Conservation (phyloP, 2,888 invertebrate genomes). For the Rhodophaea formosa region DNA sequence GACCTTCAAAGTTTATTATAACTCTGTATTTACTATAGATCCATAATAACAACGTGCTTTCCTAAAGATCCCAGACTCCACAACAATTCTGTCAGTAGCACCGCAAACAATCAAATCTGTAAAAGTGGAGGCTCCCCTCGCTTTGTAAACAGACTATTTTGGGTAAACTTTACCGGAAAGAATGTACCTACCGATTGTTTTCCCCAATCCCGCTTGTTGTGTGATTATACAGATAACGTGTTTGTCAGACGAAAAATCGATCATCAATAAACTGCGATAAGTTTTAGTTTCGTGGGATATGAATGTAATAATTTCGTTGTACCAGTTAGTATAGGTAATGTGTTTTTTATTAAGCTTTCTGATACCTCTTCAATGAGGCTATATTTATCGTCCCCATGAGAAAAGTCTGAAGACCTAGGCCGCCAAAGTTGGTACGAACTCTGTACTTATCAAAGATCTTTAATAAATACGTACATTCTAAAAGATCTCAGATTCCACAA, state of each 20-base stretch:
- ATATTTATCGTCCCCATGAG: neutral
- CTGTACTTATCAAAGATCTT: neutral
- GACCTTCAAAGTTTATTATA: neutral
- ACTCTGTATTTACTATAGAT: neutral
- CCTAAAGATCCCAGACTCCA: slow-evolving; percentile 24
- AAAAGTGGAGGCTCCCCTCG: slow-evolving; percentile 32
- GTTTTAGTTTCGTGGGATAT: too few species aligned
- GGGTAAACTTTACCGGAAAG: slow-evolving; percentile 35
- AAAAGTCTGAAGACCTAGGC: neutral
- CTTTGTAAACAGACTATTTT: slow-evolving; percentile 39
- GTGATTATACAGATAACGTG: slow-evolving; percentile 37
- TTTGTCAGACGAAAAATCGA: slow-evolving; percentile 29
- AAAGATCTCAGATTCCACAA: slow-evolving; percentile 24
- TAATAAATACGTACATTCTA: slow-evolving; percentile 17
- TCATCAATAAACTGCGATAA: too few species aligned
- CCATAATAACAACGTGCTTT: slow-evolving; percentile 17
- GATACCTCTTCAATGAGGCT: neutral
- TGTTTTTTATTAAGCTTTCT: neutral
- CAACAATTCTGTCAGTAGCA: slow-evolving; percentile 26
- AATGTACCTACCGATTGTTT: slow-evolving; percentile 41
- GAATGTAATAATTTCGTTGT: too few species aligned
- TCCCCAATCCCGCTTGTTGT: slow-evolving; percentile 36
- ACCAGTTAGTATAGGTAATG: too few species aligned
- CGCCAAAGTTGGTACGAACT: slow-evolving; percentile 5
- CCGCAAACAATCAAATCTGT: slow-evolving; percentile 34